Base-by-base conservation (phyloP, 2,888 invertebrate species). In the Plutella xylostella region DNA sequence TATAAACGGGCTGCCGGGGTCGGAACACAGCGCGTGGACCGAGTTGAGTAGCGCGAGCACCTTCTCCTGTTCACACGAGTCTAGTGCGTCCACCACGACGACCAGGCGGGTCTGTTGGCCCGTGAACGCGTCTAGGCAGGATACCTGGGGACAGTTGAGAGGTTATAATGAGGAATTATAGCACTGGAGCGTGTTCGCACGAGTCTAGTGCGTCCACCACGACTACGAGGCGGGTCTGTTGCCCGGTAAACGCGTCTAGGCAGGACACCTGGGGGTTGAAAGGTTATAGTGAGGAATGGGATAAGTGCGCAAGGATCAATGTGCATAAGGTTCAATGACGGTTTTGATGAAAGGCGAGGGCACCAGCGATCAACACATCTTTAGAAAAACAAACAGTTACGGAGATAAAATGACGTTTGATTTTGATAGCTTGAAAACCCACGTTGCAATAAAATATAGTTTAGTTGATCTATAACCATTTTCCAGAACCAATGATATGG, bases 151-250 rank as follows among this genome's bases (percentile, higher is more conserved):
- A 45, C n/a, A 45, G 5, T 5, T 5, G 25, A 5, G 5, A 11
- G 6, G 15, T 7, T 91, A 57, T 93, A 91, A n/a, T n/a, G n/a
- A n/a, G n/a, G n/a, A n/a, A n/a, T n/a, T n/a, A n/a, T 3, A 97
- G 84, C 19, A 97, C 96, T 67, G 97, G 94, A 65, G 97, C 97
- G 62, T 98, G 97, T 66, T 99, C 98, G 68, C 98, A 98, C 65
- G 95, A 97, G 80, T 99, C 99, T 55, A 99, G 79, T 2, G 98
- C 98, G 74, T 99, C 99, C 20, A 98, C 95, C 12, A 98, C 92
- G 4, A 98, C 92, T 1, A 98, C 98, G 45, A 98, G 79, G 31
- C 98, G 89, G 40, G 97, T 98, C 70, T 98, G 97, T 67, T 96
- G 96, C n/a, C 90, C 89, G 33, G 94, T 95, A 72, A 98, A 96